A percentile compares a stretch with the other conserved stretches of the same genome.
phyloP scores from a whole-genome alignment of 53 echinoderm and acorn worm genomes.

The Astropecten irregularis region DNA sequence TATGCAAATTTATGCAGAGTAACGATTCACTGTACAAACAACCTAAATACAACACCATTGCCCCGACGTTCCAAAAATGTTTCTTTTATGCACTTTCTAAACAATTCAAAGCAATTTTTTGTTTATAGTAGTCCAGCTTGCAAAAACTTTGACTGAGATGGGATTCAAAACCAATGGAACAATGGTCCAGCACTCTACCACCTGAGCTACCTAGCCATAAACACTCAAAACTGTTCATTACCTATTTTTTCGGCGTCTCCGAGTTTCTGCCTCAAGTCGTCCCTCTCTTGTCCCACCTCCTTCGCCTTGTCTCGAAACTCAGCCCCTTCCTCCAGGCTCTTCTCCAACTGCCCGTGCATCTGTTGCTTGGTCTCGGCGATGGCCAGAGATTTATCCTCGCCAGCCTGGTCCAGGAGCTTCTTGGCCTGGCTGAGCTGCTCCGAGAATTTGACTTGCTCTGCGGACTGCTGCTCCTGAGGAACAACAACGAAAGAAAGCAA shows the following conservation, averaged over 20 bases:
- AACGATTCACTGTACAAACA: too few species aligned
- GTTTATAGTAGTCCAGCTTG: too few species aligned
- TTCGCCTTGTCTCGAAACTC: conserved; percentile 68
- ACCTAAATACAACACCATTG: too few species aligned
- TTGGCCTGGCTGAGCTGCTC: conserved; percentile 93
- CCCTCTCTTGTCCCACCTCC: conserved; percentile 63
- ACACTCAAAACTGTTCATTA: too few species aligned
- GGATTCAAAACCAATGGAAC: too few species aligned
- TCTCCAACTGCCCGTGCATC: conserved; percentile 88
- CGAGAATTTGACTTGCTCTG: conserved; percentile 79
- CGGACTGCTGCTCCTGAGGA: conserved; percentile 81
- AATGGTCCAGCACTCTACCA: too few species aligned
- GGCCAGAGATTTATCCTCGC: conserved; percentile 82
- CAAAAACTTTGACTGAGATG: too few species aligned
- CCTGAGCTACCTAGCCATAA: too few species aligned
- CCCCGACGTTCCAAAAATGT: too few species aligned
- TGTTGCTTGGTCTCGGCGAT: conserved; percentile 92
- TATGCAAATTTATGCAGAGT: too few species aligned
- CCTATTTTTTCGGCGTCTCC: conserved; percentile 30
- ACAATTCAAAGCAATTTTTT: too few species aligned
- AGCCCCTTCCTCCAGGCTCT: conserved; percentile 66
- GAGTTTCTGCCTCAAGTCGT: conserved; percentile 45
- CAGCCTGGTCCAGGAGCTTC: conserved; percentile 74
- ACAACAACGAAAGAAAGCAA: background rate
- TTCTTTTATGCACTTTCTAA: too few species aligned